phyloP scores from a whole-genome alignment of 1,140 invertebrate genomes.

The Diorhabda sublineata region DNA sequence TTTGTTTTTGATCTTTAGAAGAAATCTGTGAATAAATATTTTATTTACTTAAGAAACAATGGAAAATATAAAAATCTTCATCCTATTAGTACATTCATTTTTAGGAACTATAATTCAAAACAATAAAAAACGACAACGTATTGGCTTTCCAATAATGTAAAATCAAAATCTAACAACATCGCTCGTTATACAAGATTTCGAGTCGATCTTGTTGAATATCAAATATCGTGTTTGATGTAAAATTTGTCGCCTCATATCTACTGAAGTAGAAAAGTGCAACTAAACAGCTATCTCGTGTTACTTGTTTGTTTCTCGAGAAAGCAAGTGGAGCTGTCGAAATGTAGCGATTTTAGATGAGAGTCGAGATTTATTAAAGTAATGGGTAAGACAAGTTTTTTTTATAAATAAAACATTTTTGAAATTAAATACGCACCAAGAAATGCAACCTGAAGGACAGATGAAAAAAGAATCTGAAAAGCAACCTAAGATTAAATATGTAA shows the following conservation, averaged over 20 bases:
- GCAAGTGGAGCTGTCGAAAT: not conserved
- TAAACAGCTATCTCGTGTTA: constrained; percentile 15
- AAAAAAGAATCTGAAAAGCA: too few species aligned
- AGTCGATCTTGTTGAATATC: constrained; percentile 11
- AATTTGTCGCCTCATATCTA: constrained; percentile 16
- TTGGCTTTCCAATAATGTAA: too few species aligned
- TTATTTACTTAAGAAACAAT: too few species aligned
- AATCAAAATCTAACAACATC: not conserved
- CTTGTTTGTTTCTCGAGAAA: constrained; percentile 2
- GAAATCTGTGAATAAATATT: too few species aligned
- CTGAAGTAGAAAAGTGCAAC: constrained; percentile 17
- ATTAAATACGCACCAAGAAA: too few species aligned
- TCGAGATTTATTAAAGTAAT: not conserved
- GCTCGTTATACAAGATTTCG: not conserved
- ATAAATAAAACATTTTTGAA: not conserved
- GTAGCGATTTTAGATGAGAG: not conserved
- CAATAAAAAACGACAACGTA: too few species aligned
- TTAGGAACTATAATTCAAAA: too few species aligned
- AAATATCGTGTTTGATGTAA: constrained; percentile 18
- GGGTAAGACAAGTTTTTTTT: not conserved
- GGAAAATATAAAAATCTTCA: too few species aligned
- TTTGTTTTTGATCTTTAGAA: too few species aligned
- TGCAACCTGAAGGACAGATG: too few species aligned
- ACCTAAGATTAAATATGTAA: too few species aligned
- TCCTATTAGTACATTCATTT: too few species aligned